Conservation (phyloP, 2,888 invertebrate species). For the Microplitis manilae region DNA sequence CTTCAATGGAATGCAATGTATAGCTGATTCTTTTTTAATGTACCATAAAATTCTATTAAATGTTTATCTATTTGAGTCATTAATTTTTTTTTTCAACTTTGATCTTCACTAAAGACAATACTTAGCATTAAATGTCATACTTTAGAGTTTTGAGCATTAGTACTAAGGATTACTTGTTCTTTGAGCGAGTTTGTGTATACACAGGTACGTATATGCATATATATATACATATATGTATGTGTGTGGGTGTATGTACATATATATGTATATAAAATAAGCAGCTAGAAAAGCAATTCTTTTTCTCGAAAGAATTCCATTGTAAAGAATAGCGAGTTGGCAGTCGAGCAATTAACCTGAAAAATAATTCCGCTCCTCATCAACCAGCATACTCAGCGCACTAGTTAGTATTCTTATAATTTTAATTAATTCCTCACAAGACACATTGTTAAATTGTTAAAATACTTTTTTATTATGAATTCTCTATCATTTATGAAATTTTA, state of each 20-base stretch:
- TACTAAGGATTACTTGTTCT: slow-evolving; percentile 11
- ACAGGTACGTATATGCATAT: not conserved
- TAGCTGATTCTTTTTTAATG: too few relatives aligned
- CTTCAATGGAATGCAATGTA: too few relatives aligned
- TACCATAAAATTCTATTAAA: not conserved
- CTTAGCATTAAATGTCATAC: slow-evolving; percentile 23
- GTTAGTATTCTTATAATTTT: slow-evolving; percentile 52
- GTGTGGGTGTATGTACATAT: too few relatives aligned
- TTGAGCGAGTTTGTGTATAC: slow-evolving; percentile 3
- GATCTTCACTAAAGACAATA: slow-evolving; percentile 21
- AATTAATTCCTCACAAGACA: slow-evolving; percentile 63
- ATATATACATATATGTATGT: not conserved
- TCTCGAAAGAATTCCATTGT: slow-evolving; percentile 28
- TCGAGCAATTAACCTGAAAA: slow-evolving; percentile 62
- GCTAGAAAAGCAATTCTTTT: not conserved
- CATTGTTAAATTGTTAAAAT: slow-evolving; percentile 63
- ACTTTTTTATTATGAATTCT: slow-evolving; percentile 48
- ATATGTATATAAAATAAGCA: not conserved
- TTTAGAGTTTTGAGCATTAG: slow-evolving; percentile 9
- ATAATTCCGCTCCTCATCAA: slow-evolving; percentile 58
- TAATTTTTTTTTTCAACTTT: slow-evolving; percentile 1
- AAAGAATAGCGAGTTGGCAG: slow-evolving; percentile 40
- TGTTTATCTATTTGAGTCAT: not conserved
- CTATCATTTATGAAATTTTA: not conserved
- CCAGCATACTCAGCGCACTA: slow-evolving; percentile 25